phyloP scores from a whole-genome alignment of 2,113 vertebrate genomes.

The Cranoglanis bouderius region DNA sequence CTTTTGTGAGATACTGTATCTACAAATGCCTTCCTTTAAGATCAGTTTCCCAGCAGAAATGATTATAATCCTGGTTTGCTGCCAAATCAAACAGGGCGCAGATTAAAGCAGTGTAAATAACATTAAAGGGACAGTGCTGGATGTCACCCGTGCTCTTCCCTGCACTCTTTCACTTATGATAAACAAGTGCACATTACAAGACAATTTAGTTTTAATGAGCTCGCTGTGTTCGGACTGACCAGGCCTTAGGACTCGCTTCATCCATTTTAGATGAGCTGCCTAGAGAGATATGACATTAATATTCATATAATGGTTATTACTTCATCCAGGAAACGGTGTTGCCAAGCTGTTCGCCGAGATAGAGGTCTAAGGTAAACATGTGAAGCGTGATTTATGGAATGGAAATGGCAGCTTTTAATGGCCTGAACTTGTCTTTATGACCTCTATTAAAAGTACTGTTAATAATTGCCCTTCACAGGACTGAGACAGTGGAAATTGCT shows the following conservation, averaged over 20 bases:
- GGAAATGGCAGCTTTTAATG: constrained; percentile 65
- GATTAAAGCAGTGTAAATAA: constrained; percentile 39
- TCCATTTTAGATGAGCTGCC: constrained; percentile 75
- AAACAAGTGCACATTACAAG: constrained; percentile 71
- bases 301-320: constrained; percentile 70
- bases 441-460: constrained; percentile 61
- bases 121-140: constrained; percentile 27
- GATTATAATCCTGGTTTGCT: constrained; percentile 34
- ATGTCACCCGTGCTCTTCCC: constrained; percentile 31
- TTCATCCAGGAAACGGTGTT: constrained; percentile 61
- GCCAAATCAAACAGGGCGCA: constrained; percentile 10
- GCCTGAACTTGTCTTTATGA: constrained; percentile 55
- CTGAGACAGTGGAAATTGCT: background rate
- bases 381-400: constrained; percentile 64
- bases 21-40: background rate
- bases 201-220: constrained; percentile 72
- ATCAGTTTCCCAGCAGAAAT: constrained; percentile 8
- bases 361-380: constrained; percentile 72
- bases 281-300: constrained; percentile 70
- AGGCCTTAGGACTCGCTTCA: constrained; percentile 62
- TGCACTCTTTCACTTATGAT: constrained; percentile 55
- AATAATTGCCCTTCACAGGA: constrained; percentile 55
- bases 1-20: no score
- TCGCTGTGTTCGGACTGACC: constrained; percentile 67
- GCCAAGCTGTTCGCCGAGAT: constrained; percentile 61